Evolutionary conservation across 2,797 vertebrate genomes (phyloP).

Genomic region (Diglossa cyanea): DNA sequence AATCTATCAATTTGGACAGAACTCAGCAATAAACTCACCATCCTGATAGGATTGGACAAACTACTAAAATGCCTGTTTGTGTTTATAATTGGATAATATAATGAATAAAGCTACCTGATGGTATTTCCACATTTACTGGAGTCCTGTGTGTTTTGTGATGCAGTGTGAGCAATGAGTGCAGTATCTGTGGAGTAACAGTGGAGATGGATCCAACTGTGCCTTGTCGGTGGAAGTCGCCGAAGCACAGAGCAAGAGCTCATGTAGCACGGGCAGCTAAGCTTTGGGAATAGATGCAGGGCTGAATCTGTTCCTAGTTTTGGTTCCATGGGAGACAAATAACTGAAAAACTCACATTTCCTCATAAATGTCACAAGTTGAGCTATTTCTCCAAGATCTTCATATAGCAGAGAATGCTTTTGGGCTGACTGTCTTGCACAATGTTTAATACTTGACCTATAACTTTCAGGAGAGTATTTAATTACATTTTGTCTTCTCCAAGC

Average conservation of each 20-base stretch:
- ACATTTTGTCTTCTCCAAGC: background rate
- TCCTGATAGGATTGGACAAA: background rate
- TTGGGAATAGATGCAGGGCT: background rate
- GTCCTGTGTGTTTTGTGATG: background rate
- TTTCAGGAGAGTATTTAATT: background rate
- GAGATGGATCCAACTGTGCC: fast-evolving
- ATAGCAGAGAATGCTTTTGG: background rate
- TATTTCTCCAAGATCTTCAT: background rate
- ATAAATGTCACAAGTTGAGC: background rate
- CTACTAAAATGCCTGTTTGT: background rate
- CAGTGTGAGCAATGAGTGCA: background rate
- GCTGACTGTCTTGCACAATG: background rate
- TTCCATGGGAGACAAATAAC: background rate
- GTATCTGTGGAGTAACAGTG: background rate
- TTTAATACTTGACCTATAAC: background rate
- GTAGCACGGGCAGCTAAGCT: background rate
- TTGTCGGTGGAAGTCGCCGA: background rate
- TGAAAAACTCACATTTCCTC: background rate
- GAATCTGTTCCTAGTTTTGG: background rate
- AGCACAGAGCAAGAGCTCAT: background rate
- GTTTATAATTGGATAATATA: background rate
- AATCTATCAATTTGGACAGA: background rate
- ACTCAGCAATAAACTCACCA: background rate
- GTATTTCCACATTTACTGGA: background rate
- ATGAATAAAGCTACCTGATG: background rate